phyloP scores from a whole-genome alignment of 35 echinoderm and acorn worm species.

The Diadema setosum region DNA sequence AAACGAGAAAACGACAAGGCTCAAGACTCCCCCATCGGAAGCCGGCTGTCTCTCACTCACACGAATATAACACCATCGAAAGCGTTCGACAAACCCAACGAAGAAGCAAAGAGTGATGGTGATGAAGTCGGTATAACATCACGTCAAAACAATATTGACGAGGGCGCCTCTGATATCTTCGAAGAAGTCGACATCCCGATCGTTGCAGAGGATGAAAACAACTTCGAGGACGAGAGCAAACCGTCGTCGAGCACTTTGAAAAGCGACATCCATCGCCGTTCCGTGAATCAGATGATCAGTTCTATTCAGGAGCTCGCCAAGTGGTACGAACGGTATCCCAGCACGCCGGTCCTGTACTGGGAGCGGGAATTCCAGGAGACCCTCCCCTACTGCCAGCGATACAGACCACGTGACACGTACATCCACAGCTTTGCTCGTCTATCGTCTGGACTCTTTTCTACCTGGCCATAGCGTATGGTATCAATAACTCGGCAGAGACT shows the following conservation, averaged over 20 bases:
- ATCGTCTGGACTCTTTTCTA: too few relatives aligned
- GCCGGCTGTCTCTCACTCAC: too few relatives aligned
- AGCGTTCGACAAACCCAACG: not conserved
- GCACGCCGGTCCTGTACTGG: not conserved
- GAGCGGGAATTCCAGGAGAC: not conserved
- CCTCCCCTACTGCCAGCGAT: not conserved
- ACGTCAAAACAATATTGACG: not conserved
- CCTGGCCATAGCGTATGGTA: too few relatives aligned
- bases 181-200: not conserved
- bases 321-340: not conserved
- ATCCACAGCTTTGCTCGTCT: too few relatives aligned
- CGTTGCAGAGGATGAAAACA: not conserved
- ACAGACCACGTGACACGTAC: not conserved
- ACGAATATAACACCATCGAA: not conserved
- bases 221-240: not conserved
- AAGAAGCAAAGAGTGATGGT: not conserved
- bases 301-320: not conserved
- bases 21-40: too few relatives aligned
- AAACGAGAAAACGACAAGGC: not conserved
- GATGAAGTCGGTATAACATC: not conserved
- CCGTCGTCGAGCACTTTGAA: not conserved
- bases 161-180: not conserved
- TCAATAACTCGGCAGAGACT: too few relatives aligned
- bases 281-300: not conserved
- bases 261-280: not conserved